Conservation (phyloP, 1,140 invertebrate genomes). For the Sycophila sp. region DNA sequence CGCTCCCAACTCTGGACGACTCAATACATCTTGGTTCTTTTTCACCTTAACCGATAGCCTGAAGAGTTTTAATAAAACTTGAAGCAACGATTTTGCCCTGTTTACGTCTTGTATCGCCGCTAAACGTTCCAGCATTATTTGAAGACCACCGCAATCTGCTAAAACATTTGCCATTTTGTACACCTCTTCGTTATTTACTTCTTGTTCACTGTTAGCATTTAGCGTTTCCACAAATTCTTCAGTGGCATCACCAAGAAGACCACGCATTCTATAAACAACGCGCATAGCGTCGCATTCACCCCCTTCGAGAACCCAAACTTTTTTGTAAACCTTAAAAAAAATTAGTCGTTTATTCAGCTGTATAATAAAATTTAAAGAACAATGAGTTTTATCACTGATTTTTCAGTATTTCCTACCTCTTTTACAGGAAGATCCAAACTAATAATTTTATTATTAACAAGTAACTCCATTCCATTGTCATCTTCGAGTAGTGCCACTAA, state of each 20-base stretch:
- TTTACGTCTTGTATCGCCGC: constrained; percentile 75
- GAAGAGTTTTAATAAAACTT: constrained; percentile 87
- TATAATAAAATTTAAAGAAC: too few species aligned
- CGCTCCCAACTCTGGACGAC: constrained; percentile 75
- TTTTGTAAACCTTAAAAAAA: constrained; percentile 73
- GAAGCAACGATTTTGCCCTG: constrained; percentile 80
- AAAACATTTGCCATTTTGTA: constrained; percentile 83
- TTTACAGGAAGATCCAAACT: constrained; percentile 95
- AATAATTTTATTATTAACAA: constrained; percentile 99
- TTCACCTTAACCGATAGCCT: constrained; percentile 83
- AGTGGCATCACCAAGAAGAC: constrained; percentile 95
- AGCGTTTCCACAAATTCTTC: constrained; percentile 98
- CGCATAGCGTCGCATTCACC: constrained; percentile 93
- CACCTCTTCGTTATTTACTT: constrained; percentile 93
- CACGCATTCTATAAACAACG: constrained; percentile 98
- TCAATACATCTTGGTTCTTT: constrained; percentile 76
- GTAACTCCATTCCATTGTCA: constrained; percentile 97
- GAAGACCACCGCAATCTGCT: constrained; percentile 86
- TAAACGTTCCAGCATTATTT: constrained; percentile 70
- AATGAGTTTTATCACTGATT: too few species aligned
- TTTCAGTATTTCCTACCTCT: too few species aligned
- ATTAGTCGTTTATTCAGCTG: too few species aligned
- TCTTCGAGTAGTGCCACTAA: constrained; percentile 95
- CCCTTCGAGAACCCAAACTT: constrained; percentile 86
- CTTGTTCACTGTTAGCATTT: constrained; percentile 87